Percentiles rank a stretch among this genome's conserved stretches.
Evolutionary conservation across 2,888 invertebrate species (phyloP).

Genomic region (Trypoxylon attenuatum): DNA sequence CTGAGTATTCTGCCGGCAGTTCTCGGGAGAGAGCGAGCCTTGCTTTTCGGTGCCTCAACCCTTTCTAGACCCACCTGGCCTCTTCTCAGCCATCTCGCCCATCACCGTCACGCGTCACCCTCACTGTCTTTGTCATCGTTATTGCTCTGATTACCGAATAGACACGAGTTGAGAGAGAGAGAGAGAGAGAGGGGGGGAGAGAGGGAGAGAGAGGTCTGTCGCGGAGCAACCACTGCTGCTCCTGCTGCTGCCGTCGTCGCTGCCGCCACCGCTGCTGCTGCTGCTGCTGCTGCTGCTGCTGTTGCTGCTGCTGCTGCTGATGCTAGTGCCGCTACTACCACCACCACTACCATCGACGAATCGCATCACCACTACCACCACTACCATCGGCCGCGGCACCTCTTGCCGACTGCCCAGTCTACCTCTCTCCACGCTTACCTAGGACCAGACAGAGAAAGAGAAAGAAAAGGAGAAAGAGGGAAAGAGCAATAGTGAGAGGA

Average conservation of each 20-base stretch:
- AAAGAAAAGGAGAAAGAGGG: conserved; percentile 34
- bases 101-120: conserved; percentile 16
- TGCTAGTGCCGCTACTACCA: conserved; percentile 28
- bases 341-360: conserved; percentile 32
- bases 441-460: conserved; percentile 51
- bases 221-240: conserved; percentile 19
- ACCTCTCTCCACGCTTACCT: conserved; percentile 60
- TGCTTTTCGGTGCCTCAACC: conserved; percentile 53
- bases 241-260: conserved; percentile 29
- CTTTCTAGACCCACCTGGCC: conserved; percentile 57
- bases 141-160: conserved; percentile 28
- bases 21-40: conserved; percentile 75
- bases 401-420: conserved; percentile 47
- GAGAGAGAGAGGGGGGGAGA: conserved; percentile 21
- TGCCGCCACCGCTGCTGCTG: conserved; percentile 37
- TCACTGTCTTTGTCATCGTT: conserved; percentile 26
- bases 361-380: conserved; percentile 37
- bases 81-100: conserved; percentile 35
- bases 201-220: conserved; percentile 21
- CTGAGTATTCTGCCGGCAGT: conserved; percentile 44
- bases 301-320: no score
- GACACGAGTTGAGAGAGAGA: conserved; percentile 31
- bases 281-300: conserved; percentile 41
- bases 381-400: conserved; percentile 42
- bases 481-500: conserved; percentile 15